Percentiles rank a stretch among this genome's conserved stretches.
Evolutionary conservation across 2,888 invertebrate genomes (phyloP).

Genomic region (Omphaloscelis lunosa): DNA sequence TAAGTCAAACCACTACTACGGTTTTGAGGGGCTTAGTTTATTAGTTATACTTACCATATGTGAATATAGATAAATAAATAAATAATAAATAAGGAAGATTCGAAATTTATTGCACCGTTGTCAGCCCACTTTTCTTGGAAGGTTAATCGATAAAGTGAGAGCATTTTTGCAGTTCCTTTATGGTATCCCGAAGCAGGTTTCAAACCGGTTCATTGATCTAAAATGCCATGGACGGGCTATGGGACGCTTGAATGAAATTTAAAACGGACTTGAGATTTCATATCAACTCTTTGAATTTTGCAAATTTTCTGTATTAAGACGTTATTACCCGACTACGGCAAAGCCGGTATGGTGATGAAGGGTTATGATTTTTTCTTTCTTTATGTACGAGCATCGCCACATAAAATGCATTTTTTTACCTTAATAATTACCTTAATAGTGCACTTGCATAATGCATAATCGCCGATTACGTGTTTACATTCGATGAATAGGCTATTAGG

Average conservation of each 20-base stretch:
- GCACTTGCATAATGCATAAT: background rate
- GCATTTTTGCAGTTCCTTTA: constrained; percentile 11
- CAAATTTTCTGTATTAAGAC: background rate
- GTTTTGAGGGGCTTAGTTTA: too few species aligned
- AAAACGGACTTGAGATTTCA: background rate
- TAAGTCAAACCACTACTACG: too few species aligned
- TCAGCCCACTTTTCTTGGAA: constrained; percentile 10
- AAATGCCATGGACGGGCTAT: constrained; percentile 21
- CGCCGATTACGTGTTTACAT: background rate
- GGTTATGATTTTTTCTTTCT: too few species aligned
- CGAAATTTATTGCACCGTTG: constrained; percentile 1
- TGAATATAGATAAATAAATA: too few species aligned
- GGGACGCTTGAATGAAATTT: constrained; percentile 16
- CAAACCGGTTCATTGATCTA: constrained; percentile 35
- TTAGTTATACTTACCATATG: too few species aligned
- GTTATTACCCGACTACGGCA: too few species aligned
- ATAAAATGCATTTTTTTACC: background rate
- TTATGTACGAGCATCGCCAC: background rate
- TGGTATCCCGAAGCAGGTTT: constrained; percentile 39
- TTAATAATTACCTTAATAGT: background rate
- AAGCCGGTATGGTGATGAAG: too few species aligned
- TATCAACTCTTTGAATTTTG: background rate
- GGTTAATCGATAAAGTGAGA: background rate
- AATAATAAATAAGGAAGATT: too few species aligned
- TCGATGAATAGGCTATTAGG: too few species aligned